Evolutionary conservation across 2,888 invertebrate genomes (phyloP), one percentile per base, ranked within the genome.

Genomic region (Eudasyphora cyanicolor): DNA sequence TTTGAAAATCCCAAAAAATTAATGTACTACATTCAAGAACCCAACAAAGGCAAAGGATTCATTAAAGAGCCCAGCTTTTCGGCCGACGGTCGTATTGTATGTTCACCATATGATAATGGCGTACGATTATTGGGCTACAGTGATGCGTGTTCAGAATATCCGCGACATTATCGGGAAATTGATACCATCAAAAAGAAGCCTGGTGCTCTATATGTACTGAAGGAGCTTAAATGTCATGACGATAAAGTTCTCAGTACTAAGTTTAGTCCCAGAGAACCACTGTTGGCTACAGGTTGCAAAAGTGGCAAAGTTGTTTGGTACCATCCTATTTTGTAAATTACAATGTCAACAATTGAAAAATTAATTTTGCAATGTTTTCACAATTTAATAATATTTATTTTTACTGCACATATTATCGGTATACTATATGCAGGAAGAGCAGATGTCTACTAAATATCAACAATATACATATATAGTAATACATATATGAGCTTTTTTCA

Each of bases 21-120:
- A 70, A 95, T 97, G 6, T 97, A 97, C 92, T 98, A 94, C 89
- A 94, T 95, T 8, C 95, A 97, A 88, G 98, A 98, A 90, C 96
- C 97, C 0, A 98, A 97, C 89, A 96, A 96, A 14, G 98, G 97
- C 0, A 96, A 96, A 86, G 98, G 98, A 0, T 98, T 96, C 88
- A 98, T 98, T 77, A 98, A 98, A 92, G 98, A 98, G 90, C 93
- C 97, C 62, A 97, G 97, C 88, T 98, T 97, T 91, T 98, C 98
- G 0, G 93, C 96, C 0, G 98, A 98, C 90, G 98, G 98, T 0
- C 94, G 98, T 70, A 92, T 98, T 10, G 95, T 98, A 32, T 97
- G 97, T 89, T 98, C 98, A 0, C 98, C 98, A 0, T 98, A 95
- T 91, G 96, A 95, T 0, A 95, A 95, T 88, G 98, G 98, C 35